Evolutionary conservation across 2,113 vertebrate genomes (phyloP), one percentile per base, ranked within the genome.

Genomic region (Macrotus californicus): DNA sequence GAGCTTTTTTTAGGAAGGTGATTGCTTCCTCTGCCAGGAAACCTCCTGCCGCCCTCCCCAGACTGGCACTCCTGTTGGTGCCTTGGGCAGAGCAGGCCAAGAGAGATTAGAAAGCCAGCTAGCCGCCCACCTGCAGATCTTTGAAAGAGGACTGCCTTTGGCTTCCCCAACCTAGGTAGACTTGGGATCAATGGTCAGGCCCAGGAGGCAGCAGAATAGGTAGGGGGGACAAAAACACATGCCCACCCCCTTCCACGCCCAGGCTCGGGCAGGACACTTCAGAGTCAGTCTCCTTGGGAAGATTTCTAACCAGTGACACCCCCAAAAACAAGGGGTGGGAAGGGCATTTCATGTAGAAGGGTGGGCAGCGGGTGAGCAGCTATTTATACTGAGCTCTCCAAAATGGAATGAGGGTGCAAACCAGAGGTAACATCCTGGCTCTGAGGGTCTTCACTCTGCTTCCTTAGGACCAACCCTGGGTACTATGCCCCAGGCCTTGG

Each of bases 21-120:
- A 41, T 70, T 34, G 43, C 67, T 94, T 66, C 89, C 81, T 36
- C 7, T 16, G 70, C 36, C 6, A 69, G 88, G 80, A 89, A 61
- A 41, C 95, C 92, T 93, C 72, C 81, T 70, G 90, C 70, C n/a
- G 1, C 43, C 72, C 46, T 77, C 31, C n/a, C 83, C 52, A 19
- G 34, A 5, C 36, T 26, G 70, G 83, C 69, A 36, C 48, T 41
- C 41, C 16, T 54, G 52, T 67, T 86, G 69, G 39, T n/a, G 39
- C 93, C 80, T 43, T 54, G 21, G 59, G 93, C 75, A 29, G 34
- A 72, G 91, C 89, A 87, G 96, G 92, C 70, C 61, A 93, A 83
- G 31, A 72, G 66, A 76, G 75, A 59, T 39, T 26, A 10, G 34
- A 67, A 50, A 86, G 91, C 67, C 92, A 94, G 89, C 70, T 24